Evolutionary conservation across 2,888 invertebrate genomes (phyloP), one percentile per base, ranked within the genome.

Genomic region (Strigamia crassipes): DNA sequence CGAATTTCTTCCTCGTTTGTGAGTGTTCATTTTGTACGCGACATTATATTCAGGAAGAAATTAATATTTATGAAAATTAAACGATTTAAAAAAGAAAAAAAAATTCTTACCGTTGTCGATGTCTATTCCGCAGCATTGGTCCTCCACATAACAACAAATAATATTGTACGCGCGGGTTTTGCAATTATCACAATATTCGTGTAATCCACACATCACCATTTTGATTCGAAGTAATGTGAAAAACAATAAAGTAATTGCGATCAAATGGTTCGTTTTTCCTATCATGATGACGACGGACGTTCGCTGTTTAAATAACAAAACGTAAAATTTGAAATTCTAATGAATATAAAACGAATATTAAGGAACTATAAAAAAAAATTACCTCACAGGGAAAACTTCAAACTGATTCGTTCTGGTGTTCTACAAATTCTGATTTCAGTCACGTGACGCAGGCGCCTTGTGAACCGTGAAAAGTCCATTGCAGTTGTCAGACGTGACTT

Each of bases 391-490:
- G 61, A 61, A 61, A 23, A 18, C 21, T 18, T 51, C 21, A 15
- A 61, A 61, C 61, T 61, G 61, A 61, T 23, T 51, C 61, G 61
- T 61, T 61, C 61, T 61, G 61, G 23, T 61, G 61, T 61, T 23
- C 21, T 61, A 61, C 61, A 61, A 27, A 61, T 61, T 61, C 61
- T 61, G 61, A 23, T 18, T 61, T 61, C 12, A 23, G 23, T 61
- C 61, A 61, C 61, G 61, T 61, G 61, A 61, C 12, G 21, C 18
- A 15, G 10, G 61, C 61, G 21, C 6, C n/a, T 61, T 61, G 61
- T 61, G 61, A 61, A 61, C 61, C 61, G 23, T 61, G 61, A 61
- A 61, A 61, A 61, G 61, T 61, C 61, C 61, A 61, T 61, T 61
- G 5, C 61, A 61, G 61, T 61, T 61, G 61, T 61, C 61, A 61